Conservation (phyloP, 1,140 invertebrate genomes). For the Hycleus phaleratus region DNA sequence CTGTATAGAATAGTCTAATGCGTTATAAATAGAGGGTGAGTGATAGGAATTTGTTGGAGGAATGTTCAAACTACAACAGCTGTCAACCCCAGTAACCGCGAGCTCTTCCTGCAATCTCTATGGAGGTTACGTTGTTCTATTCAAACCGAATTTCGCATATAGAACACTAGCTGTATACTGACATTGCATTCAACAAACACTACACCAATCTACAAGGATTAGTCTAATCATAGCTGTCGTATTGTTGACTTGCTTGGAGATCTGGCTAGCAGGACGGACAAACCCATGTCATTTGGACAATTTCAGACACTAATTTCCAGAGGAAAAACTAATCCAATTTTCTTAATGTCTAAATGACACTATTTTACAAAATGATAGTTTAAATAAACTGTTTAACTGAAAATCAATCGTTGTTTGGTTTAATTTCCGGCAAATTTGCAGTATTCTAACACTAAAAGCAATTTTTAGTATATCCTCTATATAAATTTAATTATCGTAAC, state of each 20-base stretch:
- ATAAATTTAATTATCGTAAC: conserved; percentile 35
- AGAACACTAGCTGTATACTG: too few relatives aligned
- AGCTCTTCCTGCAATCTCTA: conserved; percentile 12
- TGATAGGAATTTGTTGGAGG: conserved; percentile 7
- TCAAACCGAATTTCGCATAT: neutral
- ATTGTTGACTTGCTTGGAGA: neutral
- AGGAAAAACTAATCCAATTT: too few relatives aligned
- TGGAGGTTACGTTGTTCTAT: conserved; percentile 6
- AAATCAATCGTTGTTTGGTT: neutral
- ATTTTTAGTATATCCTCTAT: conserved; percentile 27
- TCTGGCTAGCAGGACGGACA: too few relatives aligned
- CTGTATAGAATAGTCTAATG: too few relatives aligned
- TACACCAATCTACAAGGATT: conserved; percentile 7
- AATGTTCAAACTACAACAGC: conserved; percentile 13
- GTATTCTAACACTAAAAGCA: conserved; percentile 19
- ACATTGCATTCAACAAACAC: neutral
- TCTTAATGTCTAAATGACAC: too few relatives aligned
- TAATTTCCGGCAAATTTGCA: conserved; percentile 25
- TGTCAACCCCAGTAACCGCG: conserved; percentile 11
- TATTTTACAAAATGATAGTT: too few relatives aligned
- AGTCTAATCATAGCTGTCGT: conserved; percentile 7
- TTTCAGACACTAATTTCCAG: too few relatives aligned
- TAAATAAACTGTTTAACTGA: too few relatives aligned
- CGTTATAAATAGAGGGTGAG: neutral
- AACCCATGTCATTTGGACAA: too few relatives aligned